Conservation (phyloP, 2,888 invertebrate genomes). For the Ophonus ardosiacus region DNA sequence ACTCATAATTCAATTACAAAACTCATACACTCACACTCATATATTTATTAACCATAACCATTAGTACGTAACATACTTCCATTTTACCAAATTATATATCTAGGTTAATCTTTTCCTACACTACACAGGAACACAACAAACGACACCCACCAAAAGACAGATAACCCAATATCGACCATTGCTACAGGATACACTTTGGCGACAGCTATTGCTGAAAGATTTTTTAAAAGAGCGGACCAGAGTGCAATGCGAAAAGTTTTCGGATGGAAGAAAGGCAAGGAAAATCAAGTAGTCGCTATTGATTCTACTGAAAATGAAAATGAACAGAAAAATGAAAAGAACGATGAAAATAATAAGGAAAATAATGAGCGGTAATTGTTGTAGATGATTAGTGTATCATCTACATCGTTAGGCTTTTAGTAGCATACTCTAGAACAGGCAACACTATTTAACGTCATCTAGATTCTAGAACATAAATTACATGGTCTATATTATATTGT, state of each 20-base stretch:
- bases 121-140: conserved; percentile 2
- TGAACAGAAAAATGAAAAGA: background rate
- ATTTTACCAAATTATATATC: background rate
- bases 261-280: conserved; percentile 30
- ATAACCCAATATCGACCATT: background rate
- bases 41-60: background rate
- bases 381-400: conserved; percentile 28
- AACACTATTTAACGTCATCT: too few species aligned
- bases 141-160: background rate
- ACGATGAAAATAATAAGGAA: background rate
- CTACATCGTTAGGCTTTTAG: background rate
- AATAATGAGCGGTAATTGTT: conserved; percentile 4
- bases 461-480: too few species aligned
- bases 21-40: too few species aligned
- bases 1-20: background rate
- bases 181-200: conserved; percentile 6
- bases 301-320: conserved; percentile 7
- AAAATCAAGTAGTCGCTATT: background rate
- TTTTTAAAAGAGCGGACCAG: background rate
- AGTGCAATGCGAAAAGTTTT: background rate
- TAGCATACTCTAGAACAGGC: too few species aligned
- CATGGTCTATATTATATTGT: too few species aligned
- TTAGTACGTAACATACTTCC: background rate
- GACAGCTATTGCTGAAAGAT: conserved; percentile 16
- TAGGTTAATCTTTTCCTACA: background rate